Percentiles rank a stretch among this genome's conserved stretches.
Evolutionary conservation across 2,113 vertebrate species (phyloP).

Genomic region (Tretioscincus oriximinensis): DNA sequence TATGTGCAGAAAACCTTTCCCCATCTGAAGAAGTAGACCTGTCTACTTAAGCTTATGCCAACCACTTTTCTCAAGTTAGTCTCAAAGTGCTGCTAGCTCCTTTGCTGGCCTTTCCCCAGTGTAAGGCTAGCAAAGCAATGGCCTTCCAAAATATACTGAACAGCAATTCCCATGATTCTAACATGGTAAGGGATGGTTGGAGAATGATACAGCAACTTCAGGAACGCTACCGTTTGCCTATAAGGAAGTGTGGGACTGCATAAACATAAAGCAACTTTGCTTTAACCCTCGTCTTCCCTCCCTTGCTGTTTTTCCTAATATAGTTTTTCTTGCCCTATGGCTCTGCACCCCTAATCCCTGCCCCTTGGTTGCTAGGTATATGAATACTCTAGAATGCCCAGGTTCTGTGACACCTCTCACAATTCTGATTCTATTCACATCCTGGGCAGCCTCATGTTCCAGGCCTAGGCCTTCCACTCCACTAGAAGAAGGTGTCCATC

Average conservation of each 20-base stretch:
- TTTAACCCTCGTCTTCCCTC: neutral
- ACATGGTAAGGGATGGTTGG: neutral
- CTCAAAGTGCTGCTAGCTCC: too few species aligned
- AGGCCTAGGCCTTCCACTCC: neutral
- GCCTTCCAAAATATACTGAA: neutral
- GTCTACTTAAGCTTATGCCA: too few species aligned
- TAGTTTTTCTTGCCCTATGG: neutral
- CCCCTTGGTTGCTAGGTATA: conserved; percentile 8
- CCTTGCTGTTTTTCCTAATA: neutral
- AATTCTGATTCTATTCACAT: conserved; percentile 7
- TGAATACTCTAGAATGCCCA: conserved; percentile 20
- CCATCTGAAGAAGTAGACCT: too few species aligned
- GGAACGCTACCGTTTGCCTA: neutral
- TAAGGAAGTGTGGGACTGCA: neutral
- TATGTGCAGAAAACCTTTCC: too few species aligned
- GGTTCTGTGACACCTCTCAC: conserved; percentile 26
- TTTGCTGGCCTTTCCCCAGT: too few species aligned
- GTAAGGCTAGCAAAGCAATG: neutral
- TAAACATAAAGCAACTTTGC: neutral
- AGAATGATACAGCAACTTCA: neutral
- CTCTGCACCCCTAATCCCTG: neutral
- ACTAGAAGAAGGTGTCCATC: neutral
- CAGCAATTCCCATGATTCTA: neutral
- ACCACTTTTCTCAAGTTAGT: too few species aligned
- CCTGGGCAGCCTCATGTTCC: conserved; percentile 6